Evolutionary conservation across 2,888 invertebrate species (phyloP).

Genomic region (Meteorus cinctellus): DNA sequence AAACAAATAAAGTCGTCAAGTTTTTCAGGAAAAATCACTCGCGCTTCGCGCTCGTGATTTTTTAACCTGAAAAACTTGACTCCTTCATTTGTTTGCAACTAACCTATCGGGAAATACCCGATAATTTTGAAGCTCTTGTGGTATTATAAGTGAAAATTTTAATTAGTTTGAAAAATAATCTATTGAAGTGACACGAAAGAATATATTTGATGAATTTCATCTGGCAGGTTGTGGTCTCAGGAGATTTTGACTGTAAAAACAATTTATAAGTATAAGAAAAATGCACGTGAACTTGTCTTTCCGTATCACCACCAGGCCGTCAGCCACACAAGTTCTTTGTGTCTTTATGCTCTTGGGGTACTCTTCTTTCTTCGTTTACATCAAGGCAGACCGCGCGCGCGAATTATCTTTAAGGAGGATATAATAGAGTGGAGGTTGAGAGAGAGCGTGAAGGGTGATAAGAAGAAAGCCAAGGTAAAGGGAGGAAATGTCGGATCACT

Average conservation of each 20-base stretch:
- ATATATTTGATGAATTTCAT: slow-evolving; percentile 27
- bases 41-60: too few relatives aligned
- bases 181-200: not conserved
- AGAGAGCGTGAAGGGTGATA: not conserved
- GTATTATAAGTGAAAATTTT: too few relatives aligned
- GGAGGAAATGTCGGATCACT: slow-evolving; percentile 27
- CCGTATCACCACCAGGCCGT: not conserved
- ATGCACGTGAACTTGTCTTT: not conserved
- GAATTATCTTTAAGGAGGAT: slow-evolving; percentile 29
- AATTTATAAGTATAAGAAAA: slow-evolving; percentile 13
- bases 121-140: too few relatives aligned
- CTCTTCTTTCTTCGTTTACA: slow-evolving; percentile 11
- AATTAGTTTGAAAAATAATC: not conserved
- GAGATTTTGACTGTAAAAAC: slow-evolving; percentile 30
- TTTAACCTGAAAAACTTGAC: too few relatives aligned
- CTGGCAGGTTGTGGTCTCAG: slow-evolving; percentile 25
- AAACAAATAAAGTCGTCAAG: too few relatives aligned
- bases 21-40: too few relatives aligned
- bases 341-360: slow-evolving; percentile 27
- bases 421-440: not conserved
- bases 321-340: not conserved
- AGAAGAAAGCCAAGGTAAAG: slow-evolving; percentile 12
- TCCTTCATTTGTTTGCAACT: too few relatives aligned
- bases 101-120: too few relatives aligned
- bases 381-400: slow-evolving; percentile 20